These are phyloP conservation scores for Peromyscus californicus DNA, from an alignment of 2,113 vertebrate species.

Conservation along the genomic window DNA sequence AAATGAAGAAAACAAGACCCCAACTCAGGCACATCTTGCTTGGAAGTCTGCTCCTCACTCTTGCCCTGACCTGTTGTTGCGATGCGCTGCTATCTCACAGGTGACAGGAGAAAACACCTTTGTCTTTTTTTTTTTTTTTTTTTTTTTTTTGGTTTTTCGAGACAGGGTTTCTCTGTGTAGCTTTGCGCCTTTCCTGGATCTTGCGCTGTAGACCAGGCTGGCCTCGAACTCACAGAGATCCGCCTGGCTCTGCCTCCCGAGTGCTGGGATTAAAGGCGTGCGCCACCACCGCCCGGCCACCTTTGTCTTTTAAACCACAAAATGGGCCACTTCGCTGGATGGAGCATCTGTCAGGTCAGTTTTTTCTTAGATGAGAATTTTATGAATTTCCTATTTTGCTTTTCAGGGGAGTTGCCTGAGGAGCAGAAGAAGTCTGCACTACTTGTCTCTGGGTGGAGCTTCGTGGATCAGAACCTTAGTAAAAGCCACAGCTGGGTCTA, in stretches of 20 bases:
- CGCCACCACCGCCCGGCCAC: no score
- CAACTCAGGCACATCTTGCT: neutral
- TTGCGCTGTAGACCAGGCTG: no score
- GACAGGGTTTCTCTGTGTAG: no score
- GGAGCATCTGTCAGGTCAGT: neutral
- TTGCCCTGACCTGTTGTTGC: neutral
- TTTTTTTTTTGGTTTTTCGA: no score
- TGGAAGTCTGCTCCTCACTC: neutral
- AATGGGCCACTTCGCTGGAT: constrained; percentile 23
- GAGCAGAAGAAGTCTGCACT: neutral
- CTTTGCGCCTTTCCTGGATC: no score
- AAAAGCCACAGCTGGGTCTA: neutral
- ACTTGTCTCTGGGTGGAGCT: neutral
- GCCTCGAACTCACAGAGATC: no score
- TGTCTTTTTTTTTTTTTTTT: no score
- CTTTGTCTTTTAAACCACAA: constrained; percentile 56
- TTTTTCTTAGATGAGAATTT: constrained; percentile 58
- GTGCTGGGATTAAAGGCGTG: no score
- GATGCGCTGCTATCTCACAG: constrained; percentile 7
- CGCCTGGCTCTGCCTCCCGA: no score
- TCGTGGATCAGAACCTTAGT: neutral
- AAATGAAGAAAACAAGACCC: constrained; percentile 33
- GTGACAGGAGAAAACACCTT: constrained; percentile 36
- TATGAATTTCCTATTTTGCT: constrained; percentile 45
- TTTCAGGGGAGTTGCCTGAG: neutral